Conservation (phyloP, 2,113 vertebrate genomes). For the Menura novaehollandiae region DNA sequence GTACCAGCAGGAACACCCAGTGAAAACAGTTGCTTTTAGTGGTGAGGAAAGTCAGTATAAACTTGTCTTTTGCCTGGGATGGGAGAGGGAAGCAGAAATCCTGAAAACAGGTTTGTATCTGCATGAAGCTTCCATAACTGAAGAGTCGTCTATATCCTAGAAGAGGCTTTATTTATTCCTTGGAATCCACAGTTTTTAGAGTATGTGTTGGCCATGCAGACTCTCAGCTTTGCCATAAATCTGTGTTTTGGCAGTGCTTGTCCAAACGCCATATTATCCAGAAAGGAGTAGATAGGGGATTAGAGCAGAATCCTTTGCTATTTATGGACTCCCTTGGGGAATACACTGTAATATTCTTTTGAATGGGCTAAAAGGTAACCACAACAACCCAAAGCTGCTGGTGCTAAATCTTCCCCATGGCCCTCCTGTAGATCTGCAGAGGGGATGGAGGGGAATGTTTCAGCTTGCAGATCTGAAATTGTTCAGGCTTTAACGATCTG, state of each 20-base stretch:
- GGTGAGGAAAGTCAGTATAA: not conserved
- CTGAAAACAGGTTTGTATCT: not conserved
- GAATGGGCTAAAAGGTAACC: conserved; percentile 43
- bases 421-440: not conserved
- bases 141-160: not conserved
- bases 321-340: conserved; percentile 35
- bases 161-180: not conserved
- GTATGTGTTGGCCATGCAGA: not conserved
- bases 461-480: not conserved
- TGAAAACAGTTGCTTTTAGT: not conserved
- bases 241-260: conserved; percentile 8
- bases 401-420: not conserved
- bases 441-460: not conserved
- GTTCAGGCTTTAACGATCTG: conserved; percentile 29
- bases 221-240: conserved; percentile 25
- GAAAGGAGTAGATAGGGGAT: conserved; percentile 34
- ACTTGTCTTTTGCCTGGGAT: not conserved
- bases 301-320: conserved; percentile 40
- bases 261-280: conserved; percentile 35
- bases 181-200: not conserved
- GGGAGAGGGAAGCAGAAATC: not conserved
- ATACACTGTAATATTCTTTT: conserved; percentile 1
- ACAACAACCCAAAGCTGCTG: not conserved
- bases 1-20: not conserved
- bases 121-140: not conserved